Conservation (phyloP, 2,797 vertebrate species). For the Sphenopsis melanotis region DNA sequence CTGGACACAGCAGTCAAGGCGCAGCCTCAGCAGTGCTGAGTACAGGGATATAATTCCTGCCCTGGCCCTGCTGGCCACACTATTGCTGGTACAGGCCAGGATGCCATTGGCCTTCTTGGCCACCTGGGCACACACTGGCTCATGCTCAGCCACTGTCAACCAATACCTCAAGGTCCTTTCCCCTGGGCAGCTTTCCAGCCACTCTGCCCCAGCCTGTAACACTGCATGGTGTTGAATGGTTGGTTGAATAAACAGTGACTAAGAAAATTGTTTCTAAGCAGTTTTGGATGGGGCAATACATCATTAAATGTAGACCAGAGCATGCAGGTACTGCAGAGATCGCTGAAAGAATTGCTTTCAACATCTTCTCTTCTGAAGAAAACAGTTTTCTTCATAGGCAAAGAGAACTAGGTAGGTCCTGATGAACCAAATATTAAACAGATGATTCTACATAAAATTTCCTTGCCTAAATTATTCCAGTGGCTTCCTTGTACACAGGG, state of each 20-base stretch:
- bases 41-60: rapidly evolving
- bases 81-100: neutral
- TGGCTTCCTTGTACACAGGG: neutral
- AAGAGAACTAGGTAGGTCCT: neutral
- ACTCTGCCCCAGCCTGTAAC: neutral
- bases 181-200: neutral
- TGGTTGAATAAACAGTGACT: neutral
- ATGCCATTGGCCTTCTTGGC: neutral
- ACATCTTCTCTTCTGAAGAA: neutral
- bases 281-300: neutral
- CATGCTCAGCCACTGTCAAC: neutral
- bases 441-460: neutral
- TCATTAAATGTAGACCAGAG: neutral
- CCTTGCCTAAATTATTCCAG: neutral
- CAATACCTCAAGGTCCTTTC: neutral
- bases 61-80: neutral
- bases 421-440: neutral
- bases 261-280: neutral
- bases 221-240: neutral
- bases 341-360: neutral
- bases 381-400: neutral
- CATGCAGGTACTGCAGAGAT: neutral
- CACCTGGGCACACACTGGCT: neutral
- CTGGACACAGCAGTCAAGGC: rapidly evolving
- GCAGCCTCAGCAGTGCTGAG: rapidly evolving